phyloP scores from a whole-genome alignment of 2,113 vertebrate genomes.

The Malurus elegans region DNA sequence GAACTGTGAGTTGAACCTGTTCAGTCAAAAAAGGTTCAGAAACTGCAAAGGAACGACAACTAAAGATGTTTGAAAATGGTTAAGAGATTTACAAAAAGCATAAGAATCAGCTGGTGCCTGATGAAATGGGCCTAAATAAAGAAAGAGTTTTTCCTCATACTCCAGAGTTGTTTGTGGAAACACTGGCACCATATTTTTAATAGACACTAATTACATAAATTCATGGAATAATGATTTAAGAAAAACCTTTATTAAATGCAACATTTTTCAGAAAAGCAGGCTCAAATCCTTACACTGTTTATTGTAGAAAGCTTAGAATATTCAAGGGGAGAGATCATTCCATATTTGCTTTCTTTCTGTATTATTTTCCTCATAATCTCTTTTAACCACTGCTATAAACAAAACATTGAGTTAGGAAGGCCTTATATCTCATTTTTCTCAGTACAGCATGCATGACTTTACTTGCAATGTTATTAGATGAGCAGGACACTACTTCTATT shows the following conservation, averaged over 20 bases:
- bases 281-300: neutral
- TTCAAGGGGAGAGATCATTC: neutral
- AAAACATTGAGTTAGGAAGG: neutral
- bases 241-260: neutral
- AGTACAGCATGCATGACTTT: accelerated
- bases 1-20: neutral
- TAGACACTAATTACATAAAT: neutral
- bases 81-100: neutral
- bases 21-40: neutral
- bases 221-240: neutral
- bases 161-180: neutral
- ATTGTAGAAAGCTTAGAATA: neutral
- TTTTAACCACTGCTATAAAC: neutral
- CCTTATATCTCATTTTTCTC: neutral
- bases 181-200: neutral
- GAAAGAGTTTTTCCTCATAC: neutral
- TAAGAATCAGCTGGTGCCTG: neutral
- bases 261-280: neutral
- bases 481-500: neutral
- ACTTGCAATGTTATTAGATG: neutral
- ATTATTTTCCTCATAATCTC: neutral
- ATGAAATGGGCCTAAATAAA: neutral
- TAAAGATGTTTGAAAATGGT: neutral
- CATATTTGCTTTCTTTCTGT: neutral
- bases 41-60: neutral